These are phyloP conservation scores for Platysternon megacephalum DNA, from an alignment of 2,113 vertebrate genomes.

Conservation along the genomic window DNA sequence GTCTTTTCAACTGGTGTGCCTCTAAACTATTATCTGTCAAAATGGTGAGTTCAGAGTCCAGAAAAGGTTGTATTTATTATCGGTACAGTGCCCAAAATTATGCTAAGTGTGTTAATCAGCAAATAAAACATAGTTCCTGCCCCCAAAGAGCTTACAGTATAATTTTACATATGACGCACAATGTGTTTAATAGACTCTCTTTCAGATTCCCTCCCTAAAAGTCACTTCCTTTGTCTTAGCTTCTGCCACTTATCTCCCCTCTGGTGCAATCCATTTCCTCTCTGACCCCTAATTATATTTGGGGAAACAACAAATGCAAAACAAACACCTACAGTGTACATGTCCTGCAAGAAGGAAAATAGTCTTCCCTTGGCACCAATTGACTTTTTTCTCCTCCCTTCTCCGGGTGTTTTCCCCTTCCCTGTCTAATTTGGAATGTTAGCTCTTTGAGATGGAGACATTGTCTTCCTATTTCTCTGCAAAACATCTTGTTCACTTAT, in stretches of 20 bases:
- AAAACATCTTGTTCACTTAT: background rate
- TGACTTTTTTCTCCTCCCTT: background rate
- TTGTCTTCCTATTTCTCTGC: background rate
- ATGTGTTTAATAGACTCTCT: background rate
- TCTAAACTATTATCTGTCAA: background rate
- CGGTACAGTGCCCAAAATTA: rapidly evolving
- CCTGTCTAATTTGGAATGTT: background rate
- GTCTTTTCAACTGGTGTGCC: background rate
- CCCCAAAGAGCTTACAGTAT: too few relatives aligned
- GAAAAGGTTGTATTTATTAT: background rate
- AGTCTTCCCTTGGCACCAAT: background rate
- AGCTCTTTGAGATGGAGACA: background rate
- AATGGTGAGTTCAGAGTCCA: background rate
- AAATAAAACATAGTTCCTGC: background rate
- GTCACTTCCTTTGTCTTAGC: background rate
- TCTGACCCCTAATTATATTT: background rate
- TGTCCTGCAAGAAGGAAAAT: background rate
- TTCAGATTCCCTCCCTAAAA: background rate
- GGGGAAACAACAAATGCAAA: background rate
- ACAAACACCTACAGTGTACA: background rate
- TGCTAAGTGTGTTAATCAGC: background rate
- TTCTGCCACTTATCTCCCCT: background rate
- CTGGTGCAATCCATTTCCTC: background rate
- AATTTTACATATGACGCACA: background rate
- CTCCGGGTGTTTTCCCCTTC: background rate